Percentiles rank a stretch among this genome's conserved stretches.
Conservation (phyloP, 2,797 vertebrate genomes). For the Pangasius djambal region DNA sequence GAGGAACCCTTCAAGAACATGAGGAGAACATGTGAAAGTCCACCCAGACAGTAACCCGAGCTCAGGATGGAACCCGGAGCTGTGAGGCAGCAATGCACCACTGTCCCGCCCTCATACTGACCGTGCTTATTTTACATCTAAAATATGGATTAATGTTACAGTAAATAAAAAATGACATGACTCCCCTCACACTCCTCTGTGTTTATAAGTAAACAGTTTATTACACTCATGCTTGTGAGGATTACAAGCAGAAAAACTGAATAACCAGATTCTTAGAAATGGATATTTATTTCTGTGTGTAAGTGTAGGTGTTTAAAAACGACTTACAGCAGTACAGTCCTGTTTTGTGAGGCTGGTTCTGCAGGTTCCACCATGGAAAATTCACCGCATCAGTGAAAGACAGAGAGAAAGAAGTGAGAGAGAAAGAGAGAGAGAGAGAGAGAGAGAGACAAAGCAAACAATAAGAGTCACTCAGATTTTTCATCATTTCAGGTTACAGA, state of each 20-base stretch:
- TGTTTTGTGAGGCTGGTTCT: conserved; percentile 6
- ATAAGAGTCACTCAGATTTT: neutral
- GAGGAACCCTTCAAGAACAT: neutral
- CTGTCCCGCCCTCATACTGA: neutral
- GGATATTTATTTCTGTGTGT: neutral
- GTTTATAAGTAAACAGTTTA: neutral
- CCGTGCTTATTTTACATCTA: neutral
- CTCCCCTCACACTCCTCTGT: too few relatives aligned
- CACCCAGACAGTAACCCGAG: neutral
- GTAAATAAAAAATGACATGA: neutral
- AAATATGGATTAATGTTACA: neutral
- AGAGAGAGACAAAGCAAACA: conserved; percentile 1
- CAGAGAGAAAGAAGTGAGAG: conserved; percentile 17
- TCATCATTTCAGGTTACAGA: neutral
- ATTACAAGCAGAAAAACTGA: neutral
- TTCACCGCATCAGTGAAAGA: conserved; percentile 6
- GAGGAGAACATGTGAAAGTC: neutral
- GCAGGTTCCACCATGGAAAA: conserved; percentile 43
- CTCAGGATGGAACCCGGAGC: neutral
- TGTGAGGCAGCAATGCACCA: neutral
- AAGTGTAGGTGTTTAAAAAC: neutral
- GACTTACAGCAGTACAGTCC: conserved; percentile 32
- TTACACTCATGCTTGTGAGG: neutral
- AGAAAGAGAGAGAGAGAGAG: neutral
- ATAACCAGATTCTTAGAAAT: neutral